Evolutionary conservation across 1,140 invertebrate species (phyloP).

Genomic region (Cepaea nemoralis): DNA sequence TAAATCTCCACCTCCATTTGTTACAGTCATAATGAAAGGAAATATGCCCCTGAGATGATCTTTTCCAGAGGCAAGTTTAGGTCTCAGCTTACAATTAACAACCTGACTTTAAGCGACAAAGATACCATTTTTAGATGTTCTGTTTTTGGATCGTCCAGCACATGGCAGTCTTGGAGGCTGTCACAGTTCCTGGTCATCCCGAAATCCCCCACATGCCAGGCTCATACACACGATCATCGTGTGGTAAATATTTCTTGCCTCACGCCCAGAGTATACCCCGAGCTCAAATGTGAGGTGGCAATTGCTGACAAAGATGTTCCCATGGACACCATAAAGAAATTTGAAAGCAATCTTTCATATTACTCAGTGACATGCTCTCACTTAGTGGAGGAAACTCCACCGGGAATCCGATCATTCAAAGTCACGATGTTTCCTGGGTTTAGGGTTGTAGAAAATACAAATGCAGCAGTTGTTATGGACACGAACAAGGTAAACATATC

Average conservation of each 20-base stretch:
- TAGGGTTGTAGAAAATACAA: background rate
- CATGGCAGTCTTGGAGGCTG: background rate
- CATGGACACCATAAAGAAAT: too few relatives aligned
- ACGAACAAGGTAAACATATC: background rate
- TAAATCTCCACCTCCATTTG: background rate
- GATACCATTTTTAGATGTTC: background rate
- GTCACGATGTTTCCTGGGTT: background rate
- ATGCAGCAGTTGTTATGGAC: background rate
- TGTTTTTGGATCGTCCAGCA: too few relatives aligned
- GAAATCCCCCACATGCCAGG: background rate
- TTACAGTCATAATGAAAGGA: background rate
- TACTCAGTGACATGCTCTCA: background rate
- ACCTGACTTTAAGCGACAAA: background rate
- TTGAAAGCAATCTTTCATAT: background rate
- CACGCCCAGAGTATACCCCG: background rate
- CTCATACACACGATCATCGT: background rate
- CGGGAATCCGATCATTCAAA: background rate
- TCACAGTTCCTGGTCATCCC: background rate
- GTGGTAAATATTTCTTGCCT: background rate
- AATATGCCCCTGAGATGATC: background rate
- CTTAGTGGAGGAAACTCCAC: background rate
- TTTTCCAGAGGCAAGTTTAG: background rate
- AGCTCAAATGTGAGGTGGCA: background rate
- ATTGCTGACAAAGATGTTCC: background rate
- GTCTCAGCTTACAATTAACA: background rate